These are phyloP conservation scores for Rhadinocentrus ornatus DNA, from an alignment of 2,797 vertebrate genomes.

Conservation along the genomic window DNA sequence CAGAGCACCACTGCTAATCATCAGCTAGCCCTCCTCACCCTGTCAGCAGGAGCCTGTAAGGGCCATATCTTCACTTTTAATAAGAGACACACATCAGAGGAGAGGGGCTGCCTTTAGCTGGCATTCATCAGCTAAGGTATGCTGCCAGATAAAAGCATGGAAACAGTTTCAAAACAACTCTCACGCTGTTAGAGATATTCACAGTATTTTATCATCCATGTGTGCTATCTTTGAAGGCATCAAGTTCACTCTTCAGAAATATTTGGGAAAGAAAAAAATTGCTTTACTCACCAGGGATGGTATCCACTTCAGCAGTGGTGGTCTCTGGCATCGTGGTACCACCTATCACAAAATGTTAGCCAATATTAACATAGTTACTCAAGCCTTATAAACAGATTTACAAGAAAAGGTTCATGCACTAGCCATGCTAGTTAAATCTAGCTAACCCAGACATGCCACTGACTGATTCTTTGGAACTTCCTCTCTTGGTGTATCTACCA, in stretches of 20 bases:
- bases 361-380: constrained; percentile 37
- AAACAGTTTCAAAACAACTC: constrained; percentile 33
- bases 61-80: constrained; percentile 71
- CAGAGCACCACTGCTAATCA: constrained; percentile 76
- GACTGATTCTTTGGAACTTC: too few species aligned
- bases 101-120: constrained; percentile 19
- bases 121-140: constrained; percentile 45
- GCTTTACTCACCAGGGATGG: constrained; percentile 74
- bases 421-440: constrained; percentile 28
- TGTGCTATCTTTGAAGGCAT: background rate
- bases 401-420: constrained; percentile 13
- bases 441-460: constrained; percentile 20
- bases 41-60: constrained; percentile 59
- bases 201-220: constrained; percentile 3
- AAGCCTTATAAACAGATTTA: background rate
- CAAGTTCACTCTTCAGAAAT: background rate
- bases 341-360: constrained; percentile 65
- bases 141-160: constrained; percentile 25
- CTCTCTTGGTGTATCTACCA: background rate
- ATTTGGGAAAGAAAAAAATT: background rate
- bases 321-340: constrained; percentile 72
- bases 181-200: constrained; percentile 17
- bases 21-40: constrained; percentile 62
- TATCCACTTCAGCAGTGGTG: constrained; percentile 73
- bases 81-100: constrained; percentile 65